A percentile compares a stretch with the other conserved stretches of the same genome.
These are phyloP conservation scores for Keiferia lycopersicella DNA, from an alignment of 2,888 invertebrate genomes.

Conservation along the genomic window DNA sequence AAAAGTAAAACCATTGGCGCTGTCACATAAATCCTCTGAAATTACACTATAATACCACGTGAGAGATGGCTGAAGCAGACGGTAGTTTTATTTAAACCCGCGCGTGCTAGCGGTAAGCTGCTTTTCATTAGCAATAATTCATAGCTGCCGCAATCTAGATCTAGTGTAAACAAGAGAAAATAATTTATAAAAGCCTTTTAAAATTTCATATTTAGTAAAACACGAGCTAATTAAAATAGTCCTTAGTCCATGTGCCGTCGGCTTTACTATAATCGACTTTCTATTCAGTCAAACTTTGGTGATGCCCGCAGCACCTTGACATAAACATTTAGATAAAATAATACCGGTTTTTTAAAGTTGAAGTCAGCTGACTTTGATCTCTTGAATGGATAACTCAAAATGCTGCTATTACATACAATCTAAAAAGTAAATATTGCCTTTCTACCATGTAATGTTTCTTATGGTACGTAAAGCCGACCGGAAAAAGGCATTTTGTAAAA, in stretches of 20 bases:
- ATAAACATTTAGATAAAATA: too few relatives aligned
- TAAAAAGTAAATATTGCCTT: too few relatives aligned
- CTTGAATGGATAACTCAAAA: too few relatives aligned
- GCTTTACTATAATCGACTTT: too few relatives aligned
- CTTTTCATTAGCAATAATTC: constrained; percentile 58
- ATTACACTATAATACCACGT: constrained; percentile 25
- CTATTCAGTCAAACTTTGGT: too few relatives aligned
- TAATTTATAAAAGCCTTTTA: constrained; percentile 47
- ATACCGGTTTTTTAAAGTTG: too few relatives aligned
- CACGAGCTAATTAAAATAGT: background rate
- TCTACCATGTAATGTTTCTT: too few relatives aligned
- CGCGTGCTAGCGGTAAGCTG: constrained; percentile 33
- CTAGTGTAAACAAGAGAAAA: constrained; percentile 68
- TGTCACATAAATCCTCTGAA: constrained; percentile 28
- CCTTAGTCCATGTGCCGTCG: too few relatives aligned
- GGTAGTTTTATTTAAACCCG: constrained; percentile 15
- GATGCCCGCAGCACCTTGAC: too few relatives aligned
- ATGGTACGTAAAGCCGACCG: background rate
- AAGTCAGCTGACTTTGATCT: too few relatives aligned
- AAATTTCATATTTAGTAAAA: constrained; percentile 35
- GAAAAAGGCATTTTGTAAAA: background rate
- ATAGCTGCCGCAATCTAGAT: constrained; percentile 55
- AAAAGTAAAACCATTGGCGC: background rate
- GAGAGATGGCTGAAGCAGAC: constrained; percentile 6
- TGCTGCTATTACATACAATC: too few relatives aligned